phyloP scores from a whole-genome alignment of 2,113 vertebrate genomes.

The Oceanites oceanicus region DNA sequence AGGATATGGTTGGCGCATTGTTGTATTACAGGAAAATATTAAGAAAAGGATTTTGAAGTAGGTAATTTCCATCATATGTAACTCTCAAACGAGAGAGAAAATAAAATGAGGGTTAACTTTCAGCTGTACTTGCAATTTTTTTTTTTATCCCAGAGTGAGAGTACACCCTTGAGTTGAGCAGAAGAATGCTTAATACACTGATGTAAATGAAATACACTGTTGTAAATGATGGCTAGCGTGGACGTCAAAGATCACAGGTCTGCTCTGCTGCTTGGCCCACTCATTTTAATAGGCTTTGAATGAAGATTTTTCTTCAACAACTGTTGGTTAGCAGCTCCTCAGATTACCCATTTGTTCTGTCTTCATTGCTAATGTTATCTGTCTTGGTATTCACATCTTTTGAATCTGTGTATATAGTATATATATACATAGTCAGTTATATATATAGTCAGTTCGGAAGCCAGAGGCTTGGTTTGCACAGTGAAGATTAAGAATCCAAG shows the following conservation, averaged over 20 bases:
- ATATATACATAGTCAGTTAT: not conserved
- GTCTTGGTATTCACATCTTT: not conserved
- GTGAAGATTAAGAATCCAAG: not conserved
- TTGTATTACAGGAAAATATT: slow-evolving; percentile 47
- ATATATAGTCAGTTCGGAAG: not conserved
- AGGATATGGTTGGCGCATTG: not conserved
- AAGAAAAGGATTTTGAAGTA: slow-evolving; percentile 22
- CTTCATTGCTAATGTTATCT: too few relatives aligned
- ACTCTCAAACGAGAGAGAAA: not conserved
- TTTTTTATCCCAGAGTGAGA: not conserved
- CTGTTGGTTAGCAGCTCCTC: not conserved
- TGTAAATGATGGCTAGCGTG: not conserved
- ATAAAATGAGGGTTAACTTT: not conserved
- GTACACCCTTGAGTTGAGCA: not conserved
- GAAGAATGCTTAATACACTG: not conserved
- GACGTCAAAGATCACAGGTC: not conserved
- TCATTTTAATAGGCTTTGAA: not conserved
- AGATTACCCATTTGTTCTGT: too few relatives aligned
- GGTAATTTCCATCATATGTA: not conserved
- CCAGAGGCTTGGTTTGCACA: not conserved
- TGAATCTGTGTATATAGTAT: not conserved
- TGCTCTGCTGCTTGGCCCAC: not conserved
- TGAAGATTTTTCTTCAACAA: not conserved
- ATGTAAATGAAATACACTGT: not conserved
- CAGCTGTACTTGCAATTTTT: not conserved